Conservation (phyloP, 2,888 invertebrate species). For the Omphaloscelis lunosa region DNA sequence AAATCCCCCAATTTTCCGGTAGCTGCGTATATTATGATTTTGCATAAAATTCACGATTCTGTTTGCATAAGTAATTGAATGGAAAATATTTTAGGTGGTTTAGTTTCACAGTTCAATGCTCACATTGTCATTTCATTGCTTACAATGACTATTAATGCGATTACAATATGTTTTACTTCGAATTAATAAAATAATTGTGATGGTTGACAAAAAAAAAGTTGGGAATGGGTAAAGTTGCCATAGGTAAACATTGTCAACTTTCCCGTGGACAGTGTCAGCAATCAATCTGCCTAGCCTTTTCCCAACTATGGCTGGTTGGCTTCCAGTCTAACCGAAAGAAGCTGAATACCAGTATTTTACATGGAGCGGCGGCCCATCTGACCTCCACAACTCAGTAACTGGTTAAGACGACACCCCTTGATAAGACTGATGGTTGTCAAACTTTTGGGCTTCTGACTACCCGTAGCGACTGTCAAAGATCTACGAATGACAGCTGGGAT, state of each 20-base stretch:
- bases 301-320: neutral
- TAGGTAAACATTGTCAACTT: neutral
- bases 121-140: slow-evolving; percentile 49
- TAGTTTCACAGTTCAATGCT: slow-evolving; percentile 56
- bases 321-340: too few relatives aligned
- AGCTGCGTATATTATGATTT: slow-evolving; percentile 66
- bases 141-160: slow-evolving; percentile 38
- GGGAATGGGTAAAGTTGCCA: neutral
- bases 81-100: slow-evolving; percentile 67
- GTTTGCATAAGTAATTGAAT: slow-evolving; percentile 72
- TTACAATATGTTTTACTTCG: slow-evolving; percentile 39
- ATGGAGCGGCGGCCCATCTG: neutral
- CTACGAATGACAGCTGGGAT: neutral
- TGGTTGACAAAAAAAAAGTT: neutral
- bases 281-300: neutral
- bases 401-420: neutral
- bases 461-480: neutral
- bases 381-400: neutral
- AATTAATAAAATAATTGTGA: neutral
- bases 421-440: neutral
- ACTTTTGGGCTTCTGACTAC: neutral
- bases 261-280: neutral
- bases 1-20: slow-evolving; percentile 65
- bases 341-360: neutral
- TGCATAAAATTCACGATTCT: slow-evolving; percentile 69